Base-by-base conservation (phyloP, 2,888 invertebrate genomes). In the Meta bourneti region DNA sequence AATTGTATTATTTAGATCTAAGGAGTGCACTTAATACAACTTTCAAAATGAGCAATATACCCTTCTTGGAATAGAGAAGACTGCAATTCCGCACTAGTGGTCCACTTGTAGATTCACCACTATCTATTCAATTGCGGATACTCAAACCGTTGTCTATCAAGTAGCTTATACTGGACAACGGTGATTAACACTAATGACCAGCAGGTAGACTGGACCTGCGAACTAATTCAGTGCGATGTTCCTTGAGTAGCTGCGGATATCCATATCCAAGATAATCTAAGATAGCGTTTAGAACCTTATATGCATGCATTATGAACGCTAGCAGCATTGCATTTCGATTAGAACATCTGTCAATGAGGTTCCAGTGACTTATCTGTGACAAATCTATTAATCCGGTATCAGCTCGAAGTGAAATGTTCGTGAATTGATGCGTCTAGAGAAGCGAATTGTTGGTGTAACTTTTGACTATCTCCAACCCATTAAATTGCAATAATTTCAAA, bases 111-210 rank as follows among this genome's bases (percentile, higher is more conserved):
- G 34, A 34, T 34, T 34, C 34, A 16, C 61, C 16, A 5, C 61
- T 61, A 61, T 16, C 61, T 16, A 16, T 61, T 61, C 61, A 61
- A 61, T 61, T 61, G 11, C 61, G 61, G 61, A 9, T 9, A 6
- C 61, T 61, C 61, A 61, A 61, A 61, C 79, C 79, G 20, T 34
- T 61, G 61, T 20, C 79, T 34, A 34, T 61, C 34, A 79, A 34
- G 54, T 54, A 61, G 61, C 16, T 61, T 19, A 61, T 79, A 61
- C 61, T 20, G 48, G 54, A 79, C 61, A 79, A 61, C 61, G 61
- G 61, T 79, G 61, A 79, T 79, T 61, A 20, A n/a, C 20, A 54
- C 79, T 79, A 79, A 79, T 61, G 61, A 34, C 13, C 61, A 7
- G n/a, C 48, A 51, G 48, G 16, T 77, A 52, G 77, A 49, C 11